Conservation (phyloP, 37 sponge, comb jelly and placozoan genomes). For the Ianthella basta region DNA sequence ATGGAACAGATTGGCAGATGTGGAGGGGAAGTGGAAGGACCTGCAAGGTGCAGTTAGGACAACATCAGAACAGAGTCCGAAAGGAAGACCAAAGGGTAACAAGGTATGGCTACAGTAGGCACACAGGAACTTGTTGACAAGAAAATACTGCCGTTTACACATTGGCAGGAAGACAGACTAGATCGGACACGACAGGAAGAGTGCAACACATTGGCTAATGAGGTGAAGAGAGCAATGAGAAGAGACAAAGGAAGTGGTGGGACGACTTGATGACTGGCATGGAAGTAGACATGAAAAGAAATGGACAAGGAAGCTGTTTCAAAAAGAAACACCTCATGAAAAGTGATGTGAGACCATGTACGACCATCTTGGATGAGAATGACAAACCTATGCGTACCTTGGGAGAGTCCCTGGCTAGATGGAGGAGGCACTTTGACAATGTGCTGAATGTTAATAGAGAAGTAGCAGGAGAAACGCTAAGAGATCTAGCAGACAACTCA, state of each 20-base stretch:
- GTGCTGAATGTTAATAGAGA: not conserved
- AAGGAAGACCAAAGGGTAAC: not conserved
- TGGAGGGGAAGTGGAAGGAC: conserved; percentile 16
- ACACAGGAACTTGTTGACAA: not conserved
- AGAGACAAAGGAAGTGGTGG: conserved; percentile 3
- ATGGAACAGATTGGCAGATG: conserved; percentile 1
- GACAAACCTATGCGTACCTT: not conserved
- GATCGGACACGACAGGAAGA: not conserved
- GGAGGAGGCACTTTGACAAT: not conserved
- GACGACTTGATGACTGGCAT: not conserved
- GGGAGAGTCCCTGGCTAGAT: not conserved
- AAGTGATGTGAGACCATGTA: not conserved
- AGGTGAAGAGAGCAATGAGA: not conserved
- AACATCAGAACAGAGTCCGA: not conserved
- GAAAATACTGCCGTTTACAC: not conserved
- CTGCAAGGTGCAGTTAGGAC: conserved; percentile 9
- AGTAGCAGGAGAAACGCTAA: not conserved
- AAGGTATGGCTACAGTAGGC: conserved; percentile 6
- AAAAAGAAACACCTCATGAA: not conserved
- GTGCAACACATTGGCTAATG: not conserved
- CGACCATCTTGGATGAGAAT: not conserved
- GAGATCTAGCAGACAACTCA: not conserved
- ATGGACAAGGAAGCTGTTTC: not conserved
- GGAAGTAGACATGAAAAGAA: not conserved
- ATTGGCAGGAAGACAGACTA: conserved; percentile 3